Evolutionary conservation across 2,113 vertebrate genomes (phyloP).

Genomic region (Cyanocitta stelleri): DNA sequence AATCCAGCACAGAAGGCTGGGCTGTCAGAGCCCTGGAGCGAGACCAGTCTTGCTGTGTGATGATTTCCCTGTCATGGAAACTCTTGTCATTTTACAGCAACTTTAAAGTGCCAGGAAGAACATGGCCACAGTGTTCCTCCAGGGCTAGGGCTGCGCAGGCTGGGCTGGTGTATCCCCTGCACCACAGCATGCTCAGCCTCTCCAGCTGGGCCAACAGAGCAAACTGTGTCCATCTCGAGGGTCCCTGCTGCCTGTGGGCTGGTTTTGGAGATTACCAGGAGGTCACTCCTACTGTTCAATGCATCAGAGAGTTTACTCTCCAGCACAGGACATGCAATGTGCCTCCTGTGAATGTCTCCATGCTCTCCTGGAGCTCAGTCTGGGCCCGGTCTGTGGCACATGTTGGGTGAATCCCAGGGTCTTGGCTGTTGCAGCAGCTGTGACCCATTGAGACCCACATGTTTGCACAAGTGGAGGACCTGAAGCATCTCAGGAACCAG

Average conservation of each 20-base stretch:
- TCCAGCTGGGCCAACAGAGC: neutral
- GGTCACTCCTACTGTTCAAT: neutral
- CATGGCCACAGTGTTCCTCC: neutral
- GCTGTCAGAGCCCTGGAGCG: neutral
- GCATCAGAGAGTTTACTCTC: neutral
- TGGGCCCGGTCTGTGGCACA: neutral
- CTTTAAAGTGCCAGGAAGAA: neutral
- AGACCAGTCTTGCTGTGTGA: neutral
- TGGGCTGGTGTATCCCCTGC: neutral
- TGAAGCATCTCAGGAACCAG: neutral
- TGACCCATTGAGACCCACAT: fast-evolving
- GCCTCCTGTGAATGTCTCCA: neutral
- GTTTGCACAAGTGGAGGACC: neutral
- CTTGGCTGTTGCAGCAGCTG: neutral
- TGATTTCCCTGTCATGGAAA: neutral
- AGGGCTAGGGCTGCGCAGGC: neutral
- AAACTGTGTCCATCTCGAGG: neutral
- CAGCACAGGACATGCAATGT: fast-evolving
- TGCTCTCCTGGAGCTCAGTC: neutral
- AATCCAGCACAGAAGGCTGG: neutral
- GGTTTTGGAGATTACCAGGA: neutral
- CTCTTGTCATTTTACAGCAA: neutral
- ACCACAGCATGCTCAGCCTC: neutral
- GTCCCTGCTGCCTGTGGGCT: neutral
- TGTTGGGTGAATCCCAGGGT: neutral